Base-by-base conservation (phyloP, 2,797 vertebrate species). In the Eremophila alpestris region DNA sequence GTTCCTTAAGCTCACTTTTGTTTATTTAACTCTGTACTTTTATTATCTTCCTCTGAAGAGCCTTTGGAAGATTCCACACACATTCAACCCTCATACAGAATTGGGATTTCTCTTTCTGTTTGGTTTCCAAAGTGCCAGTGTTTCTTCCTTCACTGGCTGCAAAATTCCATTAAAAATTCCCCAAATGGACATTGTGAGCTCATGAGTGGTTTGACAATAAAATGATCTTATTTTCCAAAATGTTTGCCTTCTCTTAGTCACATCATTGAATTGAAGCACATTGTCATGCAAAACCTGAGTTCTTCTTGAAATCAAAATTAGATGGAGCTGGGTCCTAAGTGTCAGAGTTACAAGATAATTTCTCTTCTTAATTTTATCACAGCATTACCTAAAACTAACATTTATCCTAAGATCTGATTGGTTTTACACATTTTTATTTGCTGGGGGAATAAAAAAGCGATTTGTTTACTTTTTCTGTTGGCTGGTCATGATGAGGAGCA, bases 91-190 rank as follows among this genome's bases (percentile, higher is more conserved):
- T 89, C 55, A 2, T 10, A 5, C 0, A 62, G 54, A 74, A 13
- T 13, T 92, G 58, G 60, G 93, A 36, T 88, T 88, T 49, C 69
- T 91, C 46, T 64, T 92, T 34, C 21, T 65, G 58, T 89, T 96
- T 56, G 64, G 30, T 55, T 90, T 85, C 34, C 73, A 49, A 79
- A 90, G 49, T 49, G 73, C 40, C 80, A 4, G 11, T 74, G 88
- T 76, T 84, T 52, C 55, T 54, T 76, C 46, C 45, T 83, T 71
- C 62, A 7, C 13, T 83, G 68, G 78, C 82, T 96, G 73, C 85
- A 74, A 40, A 87, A 90, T 75, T 69, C 64, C 38, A 10, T 70
- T n/a, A 41, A 58, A 36, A 71, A 45, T 30, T 82, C 80, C 83
- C 29, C 2, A n/a, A 48, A 22, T 73, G 82, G 87, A 59, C 20